These are phyloP conservation scores for Nesidiocoris tenuis DNA, from an alignment of 2,888 invertebrate species.

Conservation along the genomic window DNA sequence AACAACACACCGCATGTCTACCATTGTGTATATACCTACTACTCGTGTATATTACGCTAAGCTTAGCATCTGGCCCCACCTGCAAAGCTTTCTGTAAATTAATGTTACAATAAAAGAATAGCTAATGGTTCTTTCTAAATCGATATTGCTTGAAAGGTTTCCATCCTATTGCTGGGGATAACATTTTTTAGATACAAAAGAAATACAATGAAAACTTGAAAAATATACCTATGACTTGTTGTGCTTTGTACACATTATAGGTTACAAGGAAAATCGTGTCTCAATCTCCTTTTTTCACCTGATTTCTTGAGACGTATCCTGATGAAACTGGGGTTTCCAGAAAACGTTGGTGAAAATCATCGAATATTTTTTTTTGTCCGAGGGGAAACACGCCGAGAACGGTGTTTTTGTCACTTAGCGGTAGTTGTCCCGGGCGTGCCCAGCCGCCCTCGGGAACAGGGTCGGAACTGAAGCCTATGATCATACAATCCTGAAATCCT, in stretches of 20 bases:
- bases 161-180: conserved; percentile 17
- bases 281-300: background rate
- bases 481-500: too few relatives aligned
- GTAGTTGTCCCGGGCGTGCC: too few relatives aligned
- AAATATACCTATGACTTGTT: conserved; percentile 17
- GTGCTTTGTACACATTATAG: conserved; percentile 34
- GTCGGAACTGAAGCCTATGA: too few relatives aligned
- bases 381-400: too few relatives aligned
- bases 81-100: conserved; percentile 39
- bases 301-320: too few relatives aligned
- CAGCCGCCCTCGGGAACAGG: too few relatives aligned
- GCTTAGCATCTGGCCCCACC: conserved; percentile 35
- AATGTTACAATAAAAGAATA: conserved; percentile 15
- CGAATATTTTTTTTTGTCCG: too few relatives aligned
- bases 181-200: conserved; percentile 7
- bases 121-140: background rate
- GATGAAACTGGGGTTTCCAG: too few relatives aligned
- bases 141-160: conserved; percentile 10
- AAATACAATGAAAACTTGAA: background rate
- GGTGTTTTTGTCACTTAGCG: too few relatives aligned
- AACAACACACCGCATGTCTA: conserved; percentile 8
- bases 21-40: conserved; percentile 31
- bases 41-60: too few relatives aligned
- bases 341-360: too few relatives aligned
- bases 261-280: conserved; percentile 18